Evolutionary conservation across 2,113 vertebrate species (phyloP).

Genomic region (Enhydra lutris): DNA sequence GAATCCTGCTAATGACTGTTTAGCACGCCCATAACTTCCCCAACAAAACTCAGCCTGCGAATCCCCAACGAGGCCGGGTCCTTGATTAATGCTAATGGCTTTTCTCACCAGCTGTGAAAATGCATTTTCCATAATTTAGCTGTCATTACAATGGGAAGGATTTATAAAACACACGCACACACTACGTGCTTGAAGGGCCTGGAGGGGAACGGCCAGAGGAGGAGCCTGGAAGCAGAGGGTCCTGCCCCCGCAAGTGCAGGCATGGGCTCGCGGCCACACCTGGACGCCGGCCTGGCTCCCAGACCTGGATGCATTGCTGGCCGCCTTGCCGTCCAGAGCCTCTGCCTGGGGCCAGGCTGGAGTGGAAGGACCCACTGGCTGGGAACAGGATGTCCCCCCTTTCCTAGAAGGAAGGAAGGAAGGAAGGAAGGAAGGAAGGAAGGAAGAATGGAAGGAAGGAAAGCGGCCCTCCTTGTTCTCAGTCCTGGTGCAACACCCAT

Average conservation of each 20-base stretch:
- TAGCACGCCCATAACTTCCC: background rate
- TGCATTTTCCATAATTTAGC: constrained; percentile 78
- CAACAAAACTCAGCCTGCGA: background rate
- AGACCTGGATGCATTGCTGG: accelerated
- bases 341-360: accelerated
- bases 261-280: background rate
- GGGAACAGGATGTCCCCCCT: background rate
- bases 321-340: accelerated
- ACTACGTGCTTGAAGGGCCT: background rate
- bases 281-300: background rate
- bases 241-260: background rate
- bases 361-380: accelerated
- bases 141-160: constrained; percentile 70
- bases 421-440: background rate
- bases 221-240: background rate
- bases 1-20: background rate
- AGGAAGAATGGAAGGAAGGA: background rate
- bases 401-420: background rate
- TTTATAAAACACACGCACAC: constrained; percentile 66
- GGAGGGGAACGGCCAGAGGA: background rate
- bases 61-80: background rate
- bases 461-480: accelerated
- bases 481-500: accelerated
- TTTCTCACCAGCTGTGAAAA: constrained; percentile 77
- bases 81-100: constrained; percentile 77